phyloP scores from a whole-genome alignment of 1,140 invertebrate genomes.

The Carposina sasakii region DNA sequence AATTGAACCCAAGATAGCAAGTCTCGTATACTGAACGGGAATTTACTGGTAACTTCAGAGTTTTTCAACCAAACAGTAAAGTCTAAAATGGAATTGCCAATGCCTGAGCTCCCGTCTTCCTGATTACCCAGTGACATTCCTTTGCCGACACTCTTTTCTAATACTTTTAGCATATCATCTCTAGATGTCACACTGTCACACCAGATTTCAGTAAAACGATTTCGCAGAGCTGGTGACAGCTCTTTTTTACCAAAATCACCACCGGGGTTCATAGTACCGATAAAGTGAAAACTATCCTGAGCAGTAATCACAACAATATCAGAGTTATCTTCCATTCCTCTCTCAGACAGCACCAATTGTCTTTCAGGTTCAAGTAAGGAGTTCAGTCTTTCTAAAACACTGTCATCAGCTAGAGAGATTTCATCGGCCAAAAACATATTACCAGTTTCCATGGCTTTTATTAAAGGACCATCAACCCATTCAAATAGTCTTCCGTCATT shows the following conservation, averaged over 20 bases:
- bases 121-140: conserved; percentile 71
- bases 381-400: conserved; percentile 97
- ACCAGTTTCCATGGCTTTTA: conserved; percentile 92
- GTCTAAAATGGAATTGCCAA: conserved; percentile 81
- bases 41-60: conserved; percentile 83
- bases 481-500: conserved; percentile 86
- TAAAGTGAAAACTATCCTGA: conserved; percentile 86
- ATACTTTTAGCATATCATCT: conserved; percentile 84
- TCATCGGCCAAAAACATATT: conserved; percentile 96
- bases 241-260: conserved; percentile 99
- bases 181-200: conserved; percentile 82
- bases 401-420: conserved; percentile 99
- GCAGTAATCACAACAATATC: conserved; percentile 81
- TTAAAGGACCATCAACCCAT: conserved; percentile 97
- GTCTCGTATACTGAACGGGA: conserved; percentile 93
- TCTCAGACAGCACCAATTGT: conserved; percentile 92
- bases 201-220: conserved; percentile 99
- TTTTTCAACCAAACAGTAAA: conserved; percentile 87
- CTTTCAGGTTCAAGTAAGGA: conserved; percentile 96
- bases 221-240: conserved; percentile 96
- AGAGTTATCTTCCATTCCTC: conserved; percentile 76
- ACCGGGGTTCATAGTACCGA: conserved; percentile 99
- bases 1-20: conserved; percentile 95
- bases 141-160: conserved; percentile 83
- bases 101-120: conserved; percentile 72